These are phyloP conservation scores for Eulemur albifrons DNA, from an alignment of 2,797 vertebrate genomes.

Conservation along the genomic window DNA sequence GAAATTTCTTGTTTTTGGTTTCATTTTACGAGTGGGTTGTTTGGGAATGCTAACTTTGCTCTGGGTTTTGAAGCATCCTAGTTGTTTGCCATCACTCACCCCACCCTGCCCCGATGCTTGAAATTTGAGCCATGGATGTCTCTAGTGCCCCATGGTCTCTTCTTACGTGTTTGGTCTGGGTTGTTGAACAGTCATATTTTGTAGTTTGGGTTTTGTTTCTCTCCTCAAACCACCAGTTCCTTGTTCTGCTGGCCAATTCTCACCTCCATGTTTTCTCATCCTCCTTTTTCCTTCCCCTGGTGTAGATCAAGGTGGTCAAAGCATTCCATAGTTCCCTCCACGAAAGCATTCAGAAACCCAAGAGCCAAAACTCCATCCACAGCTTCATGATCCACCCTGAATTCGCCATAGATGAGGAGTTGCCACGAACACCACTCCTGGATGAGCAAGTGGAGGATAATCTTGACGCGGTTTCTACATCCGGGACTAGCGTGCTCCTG, in stretches of 20 bases:
- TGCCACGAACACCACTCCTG: slow-evolving; percentile 87
- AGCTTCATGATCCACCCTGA: slow-evolving; percentile 97
- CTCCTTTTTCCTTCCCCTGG: slow-evolving; percentile 38
- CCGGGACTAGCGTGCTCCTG: slow-evolving; percentile 76
- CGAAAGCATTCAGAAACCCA: slow-evolving; percentile 91
- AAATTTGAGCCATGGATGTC: slow-evolving; percentile 67
- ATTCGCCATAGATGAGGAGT: slow-evolving; percentile 92
- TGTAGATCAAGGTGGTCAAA: slow-evolving; percentile 97
- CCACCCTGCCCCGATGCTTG: slow-evolving; percentile 73
- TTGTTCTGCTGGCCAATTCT: background rate
- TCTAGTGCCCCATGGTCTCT: slow-evolving; percentile 61
- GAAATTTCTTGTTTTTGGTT: slow-evolving; percentile 55
- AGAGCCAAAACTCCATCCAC: slow-evolving; percentile 95
- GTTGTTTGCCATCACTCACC: slow-evolving; percentile 65
- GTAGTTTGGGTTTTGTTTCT: slow-evolving; percentile 61
- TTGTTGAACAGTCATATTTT: slow-evolving; percentile 49
- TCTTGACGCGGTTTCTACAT: background rate
- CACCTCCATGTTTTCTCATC: slow-evolving; percentile 62
- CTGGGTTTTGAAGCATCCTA: slow-evolving; percentile 75
- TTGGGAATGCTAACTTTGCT: slow-evolving; percentile 65
- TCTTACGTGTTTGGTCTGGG: slow-evolving; percentile 66
- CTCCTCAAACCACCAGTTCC: slow-evolving; percentile 39
- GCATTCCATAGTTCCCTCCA: slow-evolving; percentile 95
- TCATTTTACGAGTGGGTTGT: slow-evolving; percentile 60
- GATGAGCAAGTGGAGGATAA: slow-evolving; percentile 85